These are phyloP conservation scores for Moxostoma hubbsi DNA, from an alignment of 2,797 vertebrate species.

Conservation along the genomic window DNA sequence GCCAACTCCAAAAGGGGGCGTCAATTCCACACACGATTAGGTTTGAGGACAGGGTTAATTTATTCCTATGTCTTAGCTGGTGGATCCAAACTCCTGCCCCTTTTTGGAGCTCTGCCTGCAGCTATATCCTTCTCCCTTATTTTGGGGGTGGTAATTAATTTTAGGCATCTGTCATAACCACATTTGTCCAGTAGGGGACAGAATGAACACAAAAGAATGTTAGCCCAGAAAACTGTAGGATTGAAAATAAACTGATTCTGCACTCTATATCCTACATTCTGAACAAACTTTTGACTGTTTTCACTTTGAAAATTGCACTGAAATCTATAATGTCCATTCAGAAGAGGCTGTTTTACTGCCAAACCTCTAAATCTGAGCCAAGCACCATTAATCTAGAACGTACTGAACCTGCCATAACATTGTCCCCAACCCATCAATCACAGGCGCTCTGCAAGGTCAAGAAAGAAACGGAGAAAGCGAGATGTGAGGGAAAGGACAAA, in stretches of 20 bases:
- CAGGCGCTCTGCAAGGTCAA: slow-evolving; percentile 37
- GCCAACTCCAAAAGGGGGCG: too few relatives aligned
- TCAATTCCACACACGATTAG: too few relatives aligned
- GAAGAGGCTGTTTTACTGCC: slow-evolving; percentile 3
- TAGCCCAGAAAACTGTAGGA: neutral
- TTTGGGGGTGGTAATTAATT: neutral
- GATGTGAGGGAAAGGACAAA: slow-evolving; percentile 11
- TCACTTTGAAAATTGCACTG: neutral
- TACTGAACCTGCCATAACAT: slow-evolving; percentile 11
- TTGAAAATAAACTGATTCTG: too few relatives aligned
- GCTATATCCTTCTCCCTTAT: neutral
- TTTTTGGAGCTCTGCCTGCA: too few relatives aligned
- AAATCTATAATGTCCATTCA: slow-evolving; percentile 7
- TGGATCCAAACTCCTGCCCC: too few relatives aligned
- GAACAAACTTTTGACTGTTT: neutral
- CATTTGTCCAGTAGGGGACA: slow-evolving; percentile 44
- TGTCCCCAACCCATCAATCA: slow-evolving; percentile 48
- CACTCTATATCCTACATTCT: neutral
- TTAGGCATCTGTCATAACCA: neutral
- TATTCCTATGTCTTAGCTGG: too few relatives aligned
- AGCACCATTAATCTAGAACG: slow-evolving; percentile 24
- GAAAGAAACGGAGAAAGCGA: slow-evolving; percentile 23
- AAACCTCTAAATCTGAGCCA: slow-evolving; percentile 23
- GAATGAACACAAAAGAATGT: neutral
- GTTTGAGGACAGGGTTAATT: too few relatives aligned